Evolutionary conservation across 2,888 invertebrate genomes (phyloP), one percentile per base, ranked within the genome.

Genomic region (Carpatolechia fugitivella): DNA sequence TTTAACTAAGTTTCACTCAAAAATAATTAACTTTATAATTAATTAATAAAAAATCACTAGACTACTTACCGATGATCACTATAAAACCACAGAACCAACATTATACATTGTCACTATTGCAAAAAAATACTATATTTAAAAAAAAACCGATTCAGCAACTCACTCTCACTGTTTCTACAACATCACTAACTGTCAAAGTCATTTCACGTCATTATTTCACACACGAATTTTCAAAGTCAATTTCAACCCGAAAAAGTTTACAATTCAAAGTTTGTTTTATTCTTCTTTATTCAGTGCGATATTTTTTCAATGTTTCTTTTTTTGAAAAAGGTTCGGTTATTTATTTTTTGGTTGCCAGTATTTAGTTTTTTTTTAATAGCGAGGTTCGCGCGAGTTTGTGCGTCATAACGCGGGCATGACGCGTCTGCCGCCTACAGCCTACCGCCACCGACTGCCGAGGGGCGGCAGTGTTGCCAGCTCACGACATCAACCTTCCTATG

Each of bases 21-120:
- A 36, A 13, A 14, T 4, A 36, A 2, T 14, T 14, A 14, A 13
- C n/a, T 7, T 7, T 36, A 36, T 36, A 7, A n/a, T 35, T 2
- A 18, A 18, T 40, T 11, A 11, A 1, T 1, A 16, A 11, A 41
- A 18, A 3, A 20, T 10, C 7, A 18, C 4, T 11, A 85, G 8
- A 41, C 10, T 11, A 85, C 89, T 87, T 69, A 89, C 89, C 88
- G 85, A 84, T 82, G 80, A 77, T 86, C 87, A 89, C 88, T 88
- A 87, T 85, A 87, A 88, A 79, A 82, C 81, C 82, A 83, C 76
- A 85, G 72, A 77, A 64, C 61, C 66, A 69, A 73, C 84, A 85
- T 86, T 76, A 84, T 75, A 81, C 75, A 76, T 72, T 70, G 81
- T 81, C 46, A 55, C 53, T 30, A 53, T 49, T 10, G 18, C 31